phyloP scores from a whole-genome alignment of 1,140 invertebrate genomes.

The Zaprionus camerounensis region DNA sequence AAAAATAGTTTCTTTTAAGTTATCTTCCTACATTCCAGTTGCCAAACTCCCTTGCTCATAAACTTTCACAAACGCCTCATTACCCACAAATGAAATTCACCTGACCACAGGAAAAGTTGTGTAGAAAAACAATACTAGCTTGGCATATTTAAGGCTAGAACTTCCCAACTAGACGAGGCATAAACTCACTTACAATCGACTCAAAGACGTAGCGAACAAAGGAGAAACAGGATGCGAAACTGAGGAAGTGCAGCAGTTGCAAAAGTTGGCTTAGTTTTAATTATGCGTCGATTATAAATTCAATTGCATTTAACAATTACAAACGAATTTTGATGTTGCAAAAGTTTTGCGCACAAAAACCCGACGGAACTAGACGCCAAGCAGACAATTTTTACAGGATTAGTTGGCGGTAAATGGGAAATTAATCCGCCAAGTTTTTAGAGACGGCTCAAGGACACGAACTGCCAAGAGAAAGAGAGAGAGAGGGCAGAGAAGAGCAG shows the following conservation, averaged over 20 bases:
- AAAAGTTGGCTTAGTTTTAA: conserved; percentile 79
- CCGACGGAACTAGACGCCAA: conserved; percentile 32
- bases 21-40: not conserved
- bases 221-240: conserved; percentile 22
- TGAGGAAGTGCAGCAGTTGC: conserved; percentile 68
- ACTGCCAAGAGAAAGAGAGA: not conserved
- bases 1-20: no score
- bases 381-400: conserved; percentile 68
- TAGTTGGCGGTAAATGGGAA: conserved; percentile 70
- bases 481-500: not conserved
- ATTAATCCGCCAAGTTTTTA: conserved; percentile 65
- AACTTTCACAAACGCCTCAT: conserved; percentile 11
- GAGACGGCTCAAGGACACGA: conserved; percentile 26
- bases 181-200: conserved; percentile 45
- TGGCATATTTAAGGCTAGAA: conserved; percentile 27
- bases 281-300: conserved; percentile 80
- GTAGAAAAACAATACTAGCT: not conserved
- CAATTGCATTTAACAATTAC: conserved; percentile 81
- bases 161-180: conserved; percentile 11
- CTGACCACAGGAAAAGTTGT: not conserved
- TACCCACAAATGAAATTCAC: not conserved
- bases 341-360: conserved; percentile 51
- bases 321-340: conserved; percentile 52
- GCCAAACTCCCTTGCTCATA: not conserved
- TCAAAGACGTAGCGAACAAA: conserved; percentile 48